These are phyloP conservation scores for Catocala sponsa DNA, from an alignment of 2,888 invertebrate genomes.

Conservation along the genomic window DNA sequence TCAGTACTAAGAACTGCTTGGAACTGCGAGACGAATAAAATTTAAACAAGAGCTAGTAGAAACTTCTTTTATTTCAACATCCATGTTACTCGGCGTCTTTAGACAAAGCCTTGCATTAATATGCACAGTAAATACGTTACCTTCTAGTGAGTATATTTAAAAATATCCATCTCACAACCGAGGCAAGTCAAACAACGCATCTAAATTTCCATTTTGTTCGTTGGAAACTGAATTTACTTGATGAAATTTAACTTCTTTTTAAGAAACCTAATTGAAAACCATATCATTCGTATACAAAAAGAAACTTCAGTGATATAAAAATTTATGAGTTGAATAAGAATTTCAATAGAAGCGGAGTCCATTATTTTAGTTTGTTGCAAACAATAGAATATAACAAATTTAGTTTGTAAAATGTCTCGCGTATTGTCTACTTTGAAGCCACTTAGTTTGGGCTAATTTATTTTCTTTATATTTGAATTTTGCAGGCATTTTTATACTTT, in stretches of 20 bases:
- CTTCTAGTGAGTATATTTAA: too few relatives aligned
- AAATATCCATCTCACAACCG: too few relatives aligned
- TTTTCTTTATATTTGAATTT: neutral
- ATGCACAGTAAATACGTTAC: too few relatives aligned
- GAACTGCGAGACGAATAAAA: too few relatives aligned
- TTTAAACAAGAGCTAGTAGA: too few relatives aligned
- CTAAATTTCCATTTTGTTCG: neutral
- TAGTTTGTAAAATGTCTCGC: neutral
- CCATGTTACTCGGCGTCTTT: too few relatives aligned
- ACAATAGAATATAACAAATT: conserved; percentile 8
- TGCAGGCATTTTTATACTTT: neutral
- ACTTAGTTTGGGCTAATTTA: conserved; percentile 4
- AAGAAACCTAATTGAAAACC: neutral
- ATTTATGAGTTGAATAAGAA: neutral
- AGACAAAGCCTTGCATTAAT: too few relatives aligned
- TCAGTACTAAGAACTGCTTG: too few relatives aligned
- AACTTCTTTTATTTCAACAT: too few relatives aligned
- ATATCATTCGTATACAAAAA: neutral
- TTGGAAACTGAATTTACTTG: neutral
- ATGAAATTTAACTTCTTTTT: neutral
- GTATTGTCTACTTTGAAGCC: conserved; percentile 5
- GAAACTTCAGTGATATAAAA: neutral
- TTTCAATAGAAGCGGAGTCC: neutral
- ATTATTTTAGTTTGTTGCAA: conserved; percentile 2
- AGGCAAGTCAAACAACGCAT: neutral